Conservation (phyloP, 2,113 vertebrate species). For the Callopanchax toddi region DNA sequence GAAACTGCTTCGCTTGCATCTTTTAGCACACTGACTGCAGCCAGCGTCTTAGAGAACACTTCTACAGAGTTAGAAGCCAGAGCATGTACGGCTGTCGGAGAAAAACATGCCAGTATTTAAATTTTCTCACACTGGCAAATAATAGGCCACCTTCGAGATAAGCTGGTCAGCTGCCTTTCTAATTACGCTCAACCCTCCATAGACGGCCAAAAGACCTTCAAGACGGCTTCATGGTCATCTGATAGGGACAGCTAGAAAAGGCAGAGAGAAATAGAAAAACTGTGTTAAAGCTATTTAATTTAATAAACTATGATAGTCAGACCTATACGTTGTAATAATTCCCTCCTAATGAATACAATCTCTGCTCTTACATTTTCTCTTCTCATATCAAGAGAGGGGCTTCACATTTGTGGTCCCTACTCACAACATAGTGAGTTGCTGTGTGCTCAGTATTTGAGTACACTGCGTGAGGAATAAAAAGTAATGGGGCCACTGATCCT, state of each 20-base stretch:
- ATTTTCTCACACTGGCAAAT: constrained; percentile 34
- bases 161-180: constrained; percentile 6
- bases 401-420: constrained; percentile 5
- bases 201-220: constrained; percentile 24
- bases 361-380: no score
- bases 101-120: constrained; percentile 25
- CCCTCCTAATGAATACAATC: no score
- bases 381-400: neutral
- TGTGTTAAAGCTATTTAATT: no score
- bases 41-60: constrained; percentile 28
- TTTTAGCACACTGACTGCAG: constrained; percentile 25
- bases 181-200: constrained; percentile 1
- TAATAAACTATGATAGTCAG: no score
- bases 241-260: neutral
- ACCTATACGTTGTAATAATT: no score
- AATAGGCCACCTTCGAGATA: constrained; percentile 20
- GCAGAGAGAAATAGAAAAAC: neutral
- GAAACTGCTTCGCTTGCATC: constrained; percentile 33
- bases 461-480: constrained; percentile 45
- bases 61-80: constrained; percentile 22
- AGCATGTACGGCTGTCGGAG: constrained; percentile 25
- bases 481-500: constrained; percentile 47
- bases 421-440: constrained; percentile 21
- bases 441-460: constrained; percentile 25
- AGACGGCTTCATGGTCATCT: constrained; percentile 24